Percentiles rank a stretch among this genome's conserved stretches.
These are phyloP conservation scores for Bombus terrestris DNA, from an alignment of 1,140 invertebrate genomes.

Conservation along the genomic window DNA sequence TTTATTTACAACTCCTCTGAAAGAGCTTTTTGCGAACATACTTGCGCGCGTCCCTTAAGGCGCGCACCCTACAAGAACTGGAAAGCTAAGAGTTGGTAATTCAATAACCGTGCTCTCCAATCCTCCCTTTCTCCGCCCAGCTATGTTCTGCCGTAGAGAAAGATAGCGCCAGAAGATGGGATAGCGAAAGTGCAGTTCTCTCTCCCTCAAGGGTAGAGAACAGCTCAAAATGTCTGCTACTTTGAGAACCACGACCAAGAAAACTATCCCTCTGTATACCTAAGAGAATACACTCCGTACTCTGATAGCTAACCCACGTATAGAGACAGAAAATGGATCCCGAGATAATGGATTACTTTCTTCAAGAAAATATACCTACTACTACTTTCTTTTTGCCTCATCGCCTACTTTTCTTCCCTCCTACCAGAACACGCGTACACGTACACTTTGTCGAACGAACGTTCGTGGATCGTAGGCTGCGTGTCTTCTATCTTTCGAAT, in stretches of 20 bases:
- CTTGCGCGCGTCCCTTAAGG: conserved; percentile 77
- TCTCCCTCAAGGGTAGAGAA: conserved; percentile 64
- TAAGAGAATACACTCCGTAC: conserved; percentile 60
- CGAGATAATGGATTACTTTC: conserved; percentile 47
- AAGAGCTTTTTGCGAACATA: conserved; percentile 78
- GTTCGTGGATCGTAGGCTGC: background rate
- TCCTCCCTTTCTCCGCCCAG: conserved; percentile 58
- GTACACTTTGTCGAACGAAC: background rate
- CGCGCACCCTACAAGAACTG: conserved; percentile 78
- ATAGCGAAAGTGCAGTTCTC: conserved; percentile 39
- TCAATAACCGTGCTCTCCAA: conserved; percentile 79
- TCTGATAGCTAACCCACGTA: conserved; percentile 62
- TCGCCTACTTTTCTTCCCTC: background rate
- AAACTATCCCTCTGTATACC: conserved; percentile 59
- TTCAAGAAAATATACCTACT: background rate
- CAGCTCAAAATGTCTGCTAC: conserved; percentile 76
- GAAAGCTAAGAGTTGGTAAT: conserved; percentile 83
- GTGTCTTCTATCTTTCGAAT: background rate
- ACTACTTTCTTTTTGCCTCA: too few relatives aligned
- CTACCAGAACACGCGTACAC: too few relatives aligned
- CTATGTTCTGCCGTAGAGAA: conserved; percentile 64
- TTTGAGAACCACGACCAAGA: conserved; percentile 66
- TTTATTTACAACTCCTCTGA: conserved; percentile 73
- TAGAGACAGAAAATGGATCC: conserved; percentile 57
- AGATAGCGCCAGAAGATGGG: conserved; percentile 52